Base-by-base conservation (phyloP, 1,140 invertebrate genomes). In the Tetramorium simillimum region DNA sequence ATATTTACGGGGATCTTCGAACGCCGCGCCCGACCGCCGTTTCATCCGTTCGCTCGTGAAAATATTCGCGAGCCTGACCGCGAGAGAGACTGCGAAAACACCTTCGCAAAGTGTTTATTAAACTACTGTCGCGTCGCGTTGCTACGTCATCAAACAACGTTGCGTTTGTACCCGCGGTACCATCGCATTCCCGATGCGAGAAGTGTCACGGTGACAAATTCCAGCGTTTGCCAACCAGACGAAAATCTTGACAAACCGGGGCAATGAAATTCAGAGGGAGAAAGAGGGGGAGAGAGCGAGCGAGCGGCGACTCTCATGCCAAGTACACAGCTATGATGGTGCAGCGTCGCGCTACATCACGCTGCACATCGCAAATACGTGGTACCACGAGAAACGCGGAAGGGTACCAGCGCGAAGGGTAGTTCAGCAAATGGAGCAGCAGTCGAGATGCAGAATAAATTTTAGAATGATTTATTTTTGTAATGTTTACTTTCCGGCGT, bases 261-360 rank as follows among this genome's bases (percentile, higher is more conserved):
- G 58, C 81, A 86, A 86, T 88, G 88, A 86, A 86, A 80, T 89
- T 89, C 62, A 86, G 51, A 49, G 28, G 21, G 43, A 49, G 24
- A 33, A 3, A 63, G 58, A 33, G 56, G 58, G 73, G 51, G 46
- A 2, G 5, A 9, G 14, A 0, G 24, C 2, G 9, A 0, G 40
- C 18, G 40, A 21, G 16, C 14, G 18, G 40, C 14, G 43, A 14
- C 69, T 60, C 40, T 84, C 28, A 75, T 49, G 67, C 46, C 78
- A 63, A 67, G 21, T 82, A 46, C 70, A 46, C 62, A 77, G 37
- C 73, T 72, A 63, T 53, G 56, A 80, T 60, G 46, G 33, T 28
- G 40, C 28, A 9, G 14, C 58, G 33, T 69, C 43, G 62, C n/a
- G 65, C 49, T 40, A 62, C 56, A 77, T 87, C 86, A 75, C 82